phyloP scores from a whole-genome alignment of 1,140 invertebrate species.

The Drosophila neocordata region DNA sequence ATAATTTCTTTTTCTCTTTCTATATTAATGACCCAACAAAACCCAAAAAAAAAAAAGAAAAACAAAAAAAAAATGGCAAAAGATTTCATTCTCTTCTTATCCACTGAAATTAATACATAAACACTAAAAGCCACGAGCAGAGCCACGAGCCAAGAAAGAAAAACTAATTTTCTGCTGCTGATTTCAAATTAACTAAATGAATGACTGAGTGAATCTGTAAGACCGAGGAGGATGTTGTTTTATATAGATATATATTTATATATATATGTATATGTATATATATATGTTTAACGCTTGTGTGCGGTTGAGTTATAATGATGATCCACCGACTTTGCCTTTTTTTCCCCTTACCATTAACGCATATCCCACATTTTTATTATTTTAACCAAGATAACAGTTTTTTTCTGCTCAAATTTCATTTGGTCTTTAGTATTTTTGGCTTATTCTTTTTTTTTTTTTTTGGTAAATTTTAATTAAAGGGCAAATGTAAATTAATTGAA shows the following conservation, averaged over 20 bases:
- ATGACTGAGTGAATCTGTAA: slow-evolving; percentile 58
- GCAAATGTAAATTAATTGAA: background rate
- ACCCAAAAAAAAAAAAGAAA: slow-evolving; percentile 6
- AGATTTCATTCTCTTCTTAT: background rate
- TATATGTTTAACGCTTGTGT: slow-evolving; percentile 7
- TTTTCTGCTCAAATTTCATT: slow-evolving; percentile 1
- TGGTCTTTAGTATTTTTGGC: background rate
- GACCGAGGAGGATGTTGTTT: slow-evolving; percentile 19
- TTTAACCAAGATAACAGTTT: background rate
- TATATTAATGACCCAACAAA: slow-evolving; percentile 41
- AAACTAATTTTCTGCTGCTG: slow-evolving; percentile 82
- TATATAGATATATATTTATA: background rate
- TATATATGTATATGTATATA: no score
- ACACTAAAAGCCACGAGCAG: slow-evolving; percentile 44
- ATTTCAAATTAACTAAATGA: slow-evolving; percentile 80
- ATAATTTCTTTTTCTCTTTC: slow-evolving; percentile 37
- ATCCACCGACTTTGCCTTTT: background rate
- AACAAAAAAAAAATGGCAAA: background rate
- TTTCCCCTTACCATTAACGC: background rate
- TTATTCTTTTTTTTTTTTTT: background rate
- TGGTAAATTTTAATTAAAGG: background rate
- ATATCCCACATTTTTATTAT: background rate
- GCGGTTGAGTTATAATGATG: slow-evolving; percentile 8
- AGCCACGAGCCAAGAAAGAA: slow-evolving; percentile 39
- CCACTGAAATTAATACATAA: slow-evolving; percentile 32